Evolutionary conservation across 2,113 vertebrate genomes (phyloP).

Genomic region (Psephotus haematonotus): DNA sequence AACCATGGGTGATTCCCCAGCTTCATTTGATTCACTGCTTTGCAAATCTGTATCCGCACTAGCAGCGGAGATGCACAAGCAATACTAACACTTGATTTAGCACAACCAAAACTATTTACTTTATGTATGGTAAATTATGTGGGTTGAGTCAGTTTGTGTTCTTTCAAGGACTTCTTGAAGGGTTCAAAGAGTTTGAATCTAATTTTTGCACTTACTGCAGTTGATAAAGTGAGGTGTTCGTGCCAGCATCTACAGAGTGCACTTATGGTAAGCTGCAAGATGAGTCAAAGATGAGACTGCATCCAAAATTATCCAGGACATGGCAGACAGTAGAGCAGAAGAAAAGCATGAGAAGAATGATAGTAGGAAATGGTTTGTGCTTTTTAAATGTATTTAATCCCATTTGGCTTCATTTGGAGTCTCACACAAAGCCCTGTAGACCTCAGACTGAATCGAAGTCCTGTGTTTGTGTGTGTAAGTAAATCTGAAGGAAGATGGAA

Average conservation of each 20-base stretch:
- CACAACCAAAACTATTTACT: neutral
- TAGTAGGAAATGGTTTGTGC: neutral
- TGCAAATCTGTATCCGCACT: neutral
- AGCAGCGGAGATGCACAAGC: neutral
- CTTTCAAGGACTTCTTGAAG: accelerated
- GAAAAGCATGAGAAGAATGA: neutral
- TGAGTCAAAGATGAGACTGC: neutral
- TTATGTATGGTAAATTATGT: neutral
- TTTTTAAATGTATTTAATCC: too few species aligned
- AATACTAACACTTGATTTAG: neutral
- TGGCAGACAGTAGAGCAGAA: neutral
- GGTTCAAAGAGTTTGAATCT: neutral
- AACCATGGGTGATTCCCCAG: accelerated
- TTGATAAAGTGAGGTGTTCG: neutral
- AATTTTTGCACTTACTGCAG: accelerated
- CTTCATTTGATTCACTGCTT: neutral
- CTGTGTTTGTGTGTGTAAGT: accelerated
- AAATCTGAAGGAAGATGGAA: neutral
- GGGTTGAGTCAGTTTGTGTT: too few species aligned
- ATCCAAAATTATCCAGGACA: accelerated
- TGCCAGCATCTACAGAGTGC: neutral
- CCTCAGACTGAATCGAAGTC: neutral
- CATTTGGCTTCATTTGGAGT: neutral
- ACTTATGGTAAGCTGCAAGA: accelerated
- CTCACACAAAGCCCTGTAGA: neutral